Conservation (phyloP, 2,113 vertebrate genomes). For the Dromiciops gliroides region DNA sequence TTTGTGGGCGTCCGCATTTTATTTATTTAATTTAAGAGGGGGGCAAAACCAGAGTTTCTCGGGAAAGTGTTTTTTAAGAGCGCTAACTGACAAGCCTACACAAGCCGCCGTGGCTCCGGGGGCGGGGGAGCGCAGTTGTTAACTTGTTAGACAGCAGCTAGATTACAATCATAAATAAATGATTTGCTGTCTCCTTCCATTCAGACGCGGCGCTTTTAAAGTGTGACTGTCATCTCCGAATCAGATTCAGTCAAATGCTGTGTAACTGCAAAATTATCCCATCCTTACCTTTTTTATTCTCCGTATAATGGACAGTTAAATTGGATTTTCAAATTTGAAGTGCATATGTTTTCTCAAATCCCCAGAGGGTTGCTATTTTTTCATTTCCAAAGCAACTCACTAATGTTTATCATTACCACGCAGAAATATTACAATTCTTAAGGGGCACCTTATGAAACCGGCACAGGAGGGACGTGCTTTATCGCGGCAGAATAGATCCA, state of each 20-base stretch:
- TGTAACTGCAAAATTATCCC: slow-evolving; percentile 89
- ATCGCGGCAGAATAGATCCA: slow-evolving; percentile 85
- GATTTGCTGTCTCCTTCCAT: slow-evolving; percentile 89
- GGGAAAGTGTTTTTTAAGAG: slow-evolving; percentile 79
- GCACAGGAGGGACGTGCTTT: slow-evolving; percentile 81
- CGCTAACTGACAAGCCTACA: slow-evolving; percentile 82
- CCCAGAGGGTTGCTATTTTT: slow-evolving; percentile 87
- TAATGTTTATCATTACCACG: slow-evolving; percentile 88
- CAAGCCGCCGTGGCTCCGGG: slow-evolving; percentile 77
- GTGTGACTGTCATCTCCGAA: slow-evolving; percentile 88
- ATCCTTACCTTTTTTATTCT: slow-evolving; percentile 88
- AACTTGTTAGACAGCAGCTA: slow-evolving; percentile 88
- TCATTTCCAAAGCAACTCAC: slow-evolving; percentile 88
- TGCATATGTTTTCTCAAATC: slow-evolving; percentile 87
- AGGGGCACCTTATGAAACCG: slow-evolving; percentile 85
- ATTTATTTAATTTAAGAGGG: background rate
- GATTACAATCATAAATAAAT: slow-evolving; percentile 92
- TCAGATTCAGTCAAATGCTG: slow-evolving; percentile 90
- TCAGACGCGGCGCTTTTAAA: slow-evolving; percentile 88
- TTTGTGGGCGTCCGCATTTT: background rate
- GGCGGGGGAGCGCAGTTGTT: slow-evolving; percentile 80
- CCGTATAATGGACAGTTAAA: slow-evolving; percentile 90
- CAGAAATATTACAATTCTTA: slow-evolving; percentile 86
- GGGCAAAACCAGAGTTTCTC: slow-evolving; percentile 61
- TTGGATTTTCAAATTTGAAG: slow-evolving; percentile 90